phyloP scores from a whole-genome alignment of 2,113 vertebrate genomes.

The Phalacrocorax pelagicus region DNA sequence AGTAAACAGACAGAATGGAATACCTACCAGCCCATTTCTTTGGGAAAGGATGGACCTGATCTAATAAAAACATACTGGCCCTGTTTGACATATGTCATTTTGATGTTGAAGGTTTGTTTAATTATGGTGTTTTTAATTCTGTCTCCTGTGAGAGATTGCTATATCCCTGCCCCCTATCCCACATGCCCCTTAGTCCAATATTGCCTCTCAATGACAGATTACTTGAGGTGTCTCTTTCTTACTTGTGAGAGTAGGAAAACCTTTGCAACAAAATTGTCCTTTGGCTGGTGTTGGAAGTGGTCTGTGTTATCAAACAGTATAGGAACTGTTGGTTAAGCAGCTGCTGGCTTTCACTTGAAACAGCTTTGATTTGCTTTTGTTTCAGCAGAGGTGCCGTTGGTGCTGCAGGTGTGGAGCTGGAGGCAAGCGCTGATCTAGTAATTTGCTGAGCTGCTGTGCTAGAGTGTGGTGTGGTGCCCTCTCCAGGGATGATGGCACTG shows the following conservation, averaged over 20 bases:
- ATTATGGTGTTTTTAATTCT: neutral
- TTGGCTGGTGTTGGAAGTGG: neutral
- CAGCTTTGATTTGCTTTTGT: neutral
- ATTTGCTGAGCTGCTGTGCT: neutral
- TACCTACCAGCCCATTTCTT: neutral
- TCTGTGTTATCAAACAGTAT: neutral
- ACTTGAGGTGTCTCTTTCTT: neutral
- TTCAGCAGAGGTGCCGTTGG: neutral
- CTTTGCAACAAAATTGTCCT: neutral
- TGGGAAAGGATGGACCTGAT: neutral
- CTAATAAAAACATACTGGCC: neutral
- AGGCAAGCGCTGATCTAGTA: neutral
- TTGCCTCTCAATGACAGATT: neutral
- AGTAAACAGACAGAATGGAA: neutral
- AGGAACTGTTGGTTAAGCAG: neutral
- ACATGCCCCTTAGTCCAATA: neutral
- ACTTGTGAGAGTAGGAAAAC: neutral
- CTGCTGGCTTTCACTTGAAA: neutral
- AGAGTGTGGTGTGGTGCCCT: neutral
- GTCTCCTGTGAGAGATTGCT: neutral
- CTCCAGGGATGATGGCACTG: neutral
- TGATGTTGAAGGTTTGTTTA: neutral
- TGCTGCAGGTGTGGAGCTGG: neutral
- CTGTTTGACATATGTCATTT: neutral
- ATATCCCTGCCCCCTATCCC: neutral